Percentiles rank a stretch among this genome's conserved stretches.
phyloP scores from a whole-genome alignment of 2,888 invertebrate genomes.

The Aleiodes leptofemur region DNA sequence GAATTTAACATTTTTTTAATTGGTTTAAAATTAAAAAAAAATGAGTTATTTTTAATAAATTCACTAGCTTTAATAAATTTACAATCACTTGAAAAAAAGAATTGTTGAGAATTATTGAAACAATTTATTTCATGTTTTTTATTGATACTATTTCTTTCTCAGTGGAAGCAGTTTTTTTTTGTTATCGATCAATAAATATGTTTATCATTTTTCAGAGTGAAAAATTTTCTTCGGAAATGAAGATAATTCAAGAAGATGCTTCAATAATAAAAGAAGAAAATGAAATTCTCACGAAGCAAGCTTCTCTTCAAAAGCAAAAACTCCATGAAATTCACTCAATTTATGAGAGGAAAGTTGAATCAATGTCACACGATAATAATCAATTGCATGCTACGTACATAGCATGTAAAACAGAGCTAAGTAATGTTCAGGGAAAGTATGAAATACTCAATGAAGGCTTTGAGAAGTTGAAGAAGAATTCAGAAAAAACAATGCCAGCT shows the following conservation, averaged over 20 bases:
- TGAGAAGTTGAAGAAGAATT: slow-evolving; percentile 77
- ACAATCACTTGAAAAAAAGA: no score
- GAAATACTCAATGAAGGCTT: slow-evolving; percentile 77
- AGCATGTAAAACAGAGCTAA: slow-evolving; percentile 78
- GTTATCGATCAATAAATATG: slow-evolving; percentile 1
- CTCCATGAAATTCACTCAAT: slow-evolving; percentile 84
- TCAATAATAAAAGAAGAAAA: slow-evolving; percentile 71
- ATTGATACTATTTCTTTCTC: no score
- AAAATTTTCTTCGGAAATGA: slow-evolving; percentile 67
- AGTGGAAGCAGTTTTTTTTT: slow-evolving; percentile 8
- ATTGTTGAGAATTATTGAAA: no score
- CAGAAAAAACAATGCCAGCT: slow-evolving; percentile 79
- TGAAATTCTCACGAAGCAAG: slow-evolving; percentile 79
- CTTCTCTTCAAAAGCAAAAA: slow-evolving; percentile 84
- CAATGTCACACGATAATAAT: slow-evolving; percentile 81
- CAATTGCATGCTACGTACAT: slow-evolving; percentile 81
- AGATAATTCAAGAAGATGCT: slow-evolving; percentile 68
- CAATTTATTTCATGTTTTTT: no score
- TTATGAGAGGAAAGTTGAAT: slow-evolving; percentile 85
- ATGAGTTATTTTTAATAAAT: no score
- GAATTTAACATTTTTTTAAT: no score
- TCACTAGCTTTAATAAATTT: no score
- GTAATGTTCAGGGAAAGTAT: slow-evolving; percentile 79
- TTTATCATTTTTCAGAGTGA: slow-evolving; percentile 63
- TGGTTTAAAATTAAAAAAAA: no score